Evolutionary conservation across 2,113 vertebrate species (phyloP), one percentile per base, ranked within the genome.

Genomic region (Catharus bicknelli): DNA sequence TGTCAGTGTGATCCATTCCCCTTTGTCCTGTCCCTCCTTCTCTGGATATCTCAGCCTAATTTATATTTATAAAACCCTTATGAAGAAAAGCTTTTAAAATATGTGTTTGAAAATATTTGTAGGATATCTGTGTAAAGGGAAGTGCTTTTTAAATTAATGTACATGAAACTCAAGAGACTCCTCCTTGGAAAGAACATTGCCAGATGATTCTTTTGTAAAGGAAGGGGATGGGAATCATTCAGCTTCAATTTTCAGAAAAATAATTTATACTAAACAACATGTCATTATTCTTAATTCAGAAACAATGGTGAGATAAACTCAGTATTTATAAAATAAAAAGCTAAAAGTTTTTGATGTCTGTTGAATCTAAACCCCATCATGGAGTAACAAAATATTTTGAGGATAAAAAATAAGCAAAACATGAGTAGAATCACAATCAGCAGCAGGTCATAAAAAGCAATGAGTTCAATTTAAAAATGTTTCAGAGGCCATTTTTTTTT

Each of bases 371-470:
- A 19, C 0, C 4, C 16, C 20, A 22, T 43, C 69, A 73, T 4
- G 23, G 30, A 72, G 21, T 62, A 82, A 62, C 4, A 88, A 89
- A 89, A 73, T 72, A 91, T 55, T 82, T 54, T 57, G 42, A 76
- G 45, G 32, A 7, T 30, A 62, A 76, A 69, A 90, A 57, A 59
- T 0, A 16, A 78, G 13, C 21, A 78, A 82, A 94, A 53, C 40
- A 23, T n/a, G 34, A 83, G 47, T 40, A 74, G 53, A 89, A 70
- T 74, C 51, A 43, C n/a, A 80, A 27, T 48, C 57, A 92, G 55
- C 30, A 77, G 43, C 50, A 74, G 83, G 88, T 86, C 88, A 78
- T 50, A 59, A 22, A 78, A 83, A 91, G 67, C 30, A 94, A 93
- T 91, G 92, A 36, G 29, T 18, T 83, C n/a, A 70, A 92, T 90